A percentile compares a stretch with the other conserved stretches of the same genome.
Evolutionary conservation across 2,797 vertebrate species (phyloP).

Genomic region (Emydoidea blandingii): DNA sequence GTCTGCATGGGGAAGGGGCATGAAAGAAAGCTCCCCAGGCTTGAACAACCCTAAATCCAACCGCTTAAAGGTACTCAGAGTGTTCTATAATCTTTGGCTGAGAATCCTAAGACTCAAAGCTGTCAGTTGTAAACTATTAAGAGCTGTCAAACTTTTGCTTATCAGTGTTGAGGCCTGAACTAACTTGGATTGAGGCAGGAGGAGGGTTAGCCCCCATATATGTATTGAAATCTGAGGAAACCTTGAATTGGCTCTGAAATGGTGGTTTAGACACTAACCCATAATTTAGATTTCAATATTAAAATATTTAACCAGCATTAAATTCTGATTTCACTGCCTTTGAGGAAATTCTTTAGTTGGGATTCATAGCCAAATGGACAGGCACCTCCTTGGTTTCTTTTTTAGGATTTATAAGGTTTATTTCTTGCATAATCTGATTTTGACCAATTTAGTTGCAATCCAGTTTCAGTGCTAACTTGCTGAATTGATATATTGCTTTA

Average conservation of each 20-base stretch:
- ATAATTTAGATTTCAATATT: not conserved
- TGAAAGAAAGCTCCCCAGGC: not conserved
- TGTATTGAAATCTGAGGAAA: not conserved
- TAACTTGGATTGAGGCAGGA: not conserved
- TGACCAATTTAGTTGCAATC: not conserved
- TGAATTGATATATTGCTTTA: not conserved
- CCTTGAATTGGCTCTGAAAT: not conserved
- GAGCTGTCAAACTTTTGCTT: not conserved
- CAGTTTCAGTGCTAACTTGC: not conserved
- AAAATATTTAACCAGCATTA: not conserved
- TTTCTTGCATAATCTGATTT: not conserved
- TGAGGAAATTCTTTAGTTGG: not conserved
- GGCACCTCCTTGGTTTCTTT: not conserved
- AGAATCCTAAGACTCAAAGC: not conserved
- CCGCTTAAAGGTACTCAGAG: not conserved
- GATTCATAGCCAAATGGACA: not conserved
- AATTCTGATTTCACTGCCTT: not conserved
- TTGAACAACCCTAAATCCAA: not conserved
- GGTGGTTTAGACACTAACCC: not conserved
- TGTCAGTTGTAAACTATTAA: not conserved
- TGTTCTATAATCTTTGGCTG: not conserved
- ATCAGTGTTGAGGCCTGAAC: not conserved
- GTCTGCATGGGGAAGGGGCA: not conserved
- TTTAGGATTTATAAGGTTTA: not conserved
- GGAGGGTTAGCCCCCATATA: not conserved